Evolutionary conservation across 2,113 vertebrate species (phyloP), one percentile per base, ranked within the genome.

Genomic region (Bostrychus sinensis): DNA sequence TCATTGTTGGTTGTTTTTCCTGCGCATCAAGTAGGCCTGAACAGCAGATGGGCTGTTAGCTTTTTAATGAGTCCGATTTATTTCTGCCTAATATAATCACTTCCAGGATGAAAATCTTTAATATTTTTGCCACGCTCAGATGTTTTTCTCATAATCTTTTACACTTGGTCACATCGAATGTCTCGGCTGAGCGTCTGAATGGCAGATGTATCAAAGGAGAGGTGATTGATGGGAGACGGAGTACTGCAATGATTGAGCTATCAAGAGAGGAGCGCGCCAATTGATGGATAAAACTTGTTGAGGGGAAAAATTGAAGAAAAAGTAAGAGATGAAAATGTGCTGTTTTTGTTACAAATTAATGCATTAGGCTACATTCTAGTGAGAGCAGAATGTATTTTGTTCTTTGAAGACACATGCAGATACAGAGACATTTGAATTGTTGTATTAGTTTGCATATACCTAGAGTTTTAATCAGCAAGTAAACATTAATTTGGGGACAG

Each of bases 211-310:
- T 56, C 48, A 9, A 28, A 37, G 23, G 62, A 68, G 26, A 14
- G 63, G 39, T 45, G 81, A 87, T 39, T 75, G 80, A 87, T 83
- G 62, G 69, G 58, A 25, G 59, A 68, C 72, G 67, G 65, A 25
- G 17, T 56, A 67, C 78, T 64, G 77, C 62, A 58, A 70, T 78
- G 84, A 84, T 62, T 64, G 72, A 83, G 72, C 25, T 54, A 80
- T 84, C 53, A 69, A 66, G 61, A 65, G 72, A 74, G 58, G 6
- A 38, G 48, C 17, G 57, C 58, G 32, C 38, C 22, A 1, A 39
- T 53, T 75, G 83, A 85, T 85, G 62, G 70, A 82, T 75, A 74
- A 62, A 76, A 70, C 37, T 59, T 71, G 64, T 50, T 19, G 28
- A 56, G 57, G 56, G 54, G 50, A 37, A 45, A 64, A 66, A 75